Conservation (phyloP, 2,888 invertebrate species). For the Sminthurinus aureus region DNA sequence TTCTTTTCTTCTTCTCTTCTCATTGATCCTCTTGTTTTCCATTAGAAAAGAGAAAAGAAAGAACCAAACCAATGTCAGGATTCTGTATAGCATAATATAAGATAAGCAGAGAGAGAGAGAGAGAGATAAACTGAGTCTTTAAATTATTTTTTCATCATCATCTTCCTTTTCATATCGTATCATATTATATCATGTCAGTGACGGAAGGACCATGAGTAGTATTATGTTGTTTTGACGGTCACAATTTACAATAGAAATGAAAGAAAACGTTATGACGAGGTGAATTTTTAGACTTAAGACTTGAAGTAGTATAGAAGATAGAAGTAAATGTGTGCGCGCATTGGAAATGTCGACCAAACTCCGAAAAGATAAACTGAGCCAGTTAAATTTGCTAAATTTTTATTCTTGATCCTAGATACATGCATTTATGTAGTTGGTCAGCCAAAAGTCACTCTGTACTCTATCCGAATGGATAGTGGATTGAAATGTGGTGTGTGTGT, state of each 20-base stretch:
- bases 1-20: constrained; percentile 1
- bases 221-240: background rate
- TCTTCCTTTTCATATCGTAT: background rate
- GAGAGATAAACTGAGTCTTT: constrained; percentile 23
- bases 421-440: too few species aligned
- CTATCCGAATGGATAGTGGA: too few species aligned
- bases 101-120: constrained; percentile 23
- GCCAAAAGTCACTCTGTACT: too few species aligned
- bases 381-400: too few species aligned
- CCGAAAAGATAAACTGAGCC: too few species aligned
- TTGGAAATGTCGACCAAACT: too few species aligned
- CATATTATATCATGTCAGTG: too few species aligned
- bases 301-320: background rate
- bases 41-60: constrained; percentile 20
- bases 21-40: constrained; percentile 41
- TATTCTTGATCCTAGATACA: too few species aligned
- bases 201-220: background rate
- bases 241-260: constrained; percentile 16
- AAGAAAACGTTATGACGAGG: constrained; percentile 27
- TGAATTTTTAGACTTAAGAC: background rate
- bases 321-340: too few species aligned
- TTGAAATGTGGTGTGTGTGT: too few species aligned
- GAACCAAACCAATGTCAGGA: too few species aligned
- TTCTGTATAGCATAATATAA: too few species aligned
- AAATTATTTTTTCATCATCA: constrained; percentile 17